Conservation (phyloP, 2,888 invertebrate genomes). For the Ormyrus thymus region DNA sequence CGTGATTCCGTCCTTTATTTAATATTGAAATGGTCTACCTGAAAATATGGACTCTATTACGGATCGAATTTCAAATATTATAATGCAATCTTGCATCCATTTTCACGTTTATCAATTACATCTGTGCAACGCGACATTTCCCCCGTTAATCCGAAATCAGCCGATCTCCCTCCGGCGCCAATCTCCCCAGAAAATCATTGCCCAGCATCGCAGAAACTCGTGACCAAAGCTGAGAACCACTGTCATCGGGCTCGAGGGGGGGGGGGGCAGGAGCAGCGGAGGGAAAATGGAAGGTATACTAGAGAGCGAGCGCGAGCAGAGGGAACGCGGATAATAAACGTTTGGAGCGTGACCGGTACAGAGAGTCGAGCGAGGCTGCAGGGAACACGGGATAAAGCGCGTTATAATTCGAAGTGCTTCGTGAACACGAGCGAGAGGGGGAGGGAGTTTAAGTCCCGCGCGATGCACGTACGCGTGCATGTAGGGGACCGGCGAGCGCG, state of each 20-base stretch:
- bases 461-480: slow-evolving; percentile 3
- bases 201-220: neutral
- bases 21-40: no score
- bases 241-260: neutral
- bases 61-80: no score
- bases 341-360: slow-evolving; percentile 55
- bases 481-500: neutral
- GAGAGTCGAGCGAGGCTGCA: slow-evolving; percentile 16
- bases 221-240: neutral
- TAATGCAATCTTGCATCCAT: no score
- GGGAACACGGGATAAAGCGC: slow-evolving; percentile 55
- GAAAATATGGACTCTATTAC: no score
- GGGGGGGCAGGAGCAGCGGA: neutral
- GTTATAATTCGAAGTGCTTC: slow-evolving; percentile 59
- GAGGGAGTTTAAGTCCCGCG: slow-evolving; percentile 2
- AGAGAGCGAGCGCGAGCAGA: neutral
- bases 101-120: neutral
- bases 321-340: slow-evolving; percentile 55
- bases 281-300: neutral
- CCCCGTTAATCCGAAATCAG: no score
- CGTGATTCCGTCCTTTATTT: no score
- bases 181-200: no score
- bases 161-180: no score
- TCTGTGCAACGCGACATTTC: neutral
- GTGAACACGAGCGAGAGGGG: slow-evolving; percentile 44